A percentile compares a stretch with the other conserved stretches of the same genome.
Conservation (phyloP, 2,113 vertebrate genomes). For the Megaceryle maxima region DNA sequence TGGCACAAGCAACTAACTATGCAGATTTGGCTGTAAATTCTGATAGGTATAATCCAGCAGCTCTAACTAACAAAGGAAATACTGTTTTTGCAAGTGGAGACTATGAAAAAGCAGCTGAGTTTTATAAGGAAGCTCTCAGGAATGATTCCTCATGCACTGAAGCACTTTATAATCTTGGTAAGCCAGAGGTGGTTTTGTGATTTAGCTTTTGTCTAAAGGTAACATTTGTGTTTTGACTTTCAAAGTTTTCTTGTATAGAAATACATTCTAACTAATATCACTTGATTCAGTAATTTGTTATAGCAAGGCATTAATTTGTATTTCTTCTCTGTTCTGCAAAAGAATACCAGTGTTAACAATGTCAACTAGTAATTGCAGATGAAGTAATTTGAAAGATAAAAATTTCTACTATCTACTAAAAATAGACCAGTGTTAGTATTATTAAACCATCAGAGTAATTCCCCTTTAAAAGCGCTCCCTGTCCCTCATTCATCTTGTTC, state of each 20-base stretch:
- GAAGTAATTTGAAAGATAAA: background rate
- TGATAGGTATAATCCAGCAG: conserved; percentile 94
- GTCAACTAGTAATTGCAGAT: background rate
- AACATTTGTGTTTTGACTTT: background rate
- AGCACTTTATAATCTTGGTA: conserved; percentile 96
- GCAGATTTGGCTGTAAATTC: conserved; percentile 92
- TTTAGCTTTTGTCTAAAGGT: background rate
- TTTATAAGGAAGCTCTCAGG: conserved; percentile 93
- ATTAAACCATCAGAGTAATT: background rate
- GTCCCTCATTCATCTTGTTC: background rate
- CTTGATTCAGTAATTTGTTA: background rate
- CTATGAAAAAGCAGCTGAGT: conserved; percentile 93
- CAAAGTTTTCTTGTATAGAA: background rate
- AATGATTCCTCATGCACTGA: conserved; percentile 97
- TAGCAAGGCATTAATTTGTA: background rate
- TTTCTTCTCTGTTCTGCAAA: background rate
- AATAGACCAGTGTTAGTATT: background rate
- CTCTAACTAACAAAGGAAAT: conserved; percentile 96
- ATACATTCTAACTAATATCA: background rate
- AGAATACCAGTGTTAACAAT: background rate
- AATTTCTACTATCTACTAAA: background rate
- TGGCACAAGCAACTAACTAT: conserved; percentile 88
- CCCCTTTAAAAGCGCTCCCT: background rate
- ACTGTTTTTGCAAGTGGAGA: conserved; percentile 87
- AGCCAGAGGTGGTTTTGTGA: conserved; percentile 23